Base-by-base conservation (phyloP, 2,797 vertebrate species). In the Phrynocephalus guinanensis region DNA sequence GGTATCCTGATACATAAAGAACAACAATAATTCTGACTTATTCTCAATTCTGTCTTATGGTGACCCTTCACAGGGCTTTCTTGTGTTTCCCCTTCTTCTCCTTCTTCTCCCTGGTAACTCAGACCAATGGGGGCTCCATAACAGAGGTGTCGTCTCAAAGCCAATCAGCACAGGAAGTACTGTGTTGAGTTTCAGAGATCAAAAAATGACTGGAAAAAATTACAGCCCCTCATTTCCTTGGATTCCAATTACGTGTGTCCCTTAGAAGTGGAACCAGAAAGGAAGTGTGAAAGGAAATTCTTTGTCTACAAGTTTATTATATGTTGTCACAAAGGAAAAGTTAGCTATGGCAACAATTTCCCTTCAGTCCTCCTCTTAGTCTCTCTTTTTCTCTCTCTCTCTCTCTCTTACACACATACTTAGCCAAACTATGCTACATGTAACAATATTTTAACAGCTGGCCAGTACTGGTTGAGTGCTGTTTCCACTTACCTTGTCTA, bases 151-250 rank as follows among this genome's bases (percentile, higher is more conserved):
- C 30, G 30, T 63, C 89, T 85, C 78, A 89, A 92, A 93, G 76
- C 73, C 91, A 86, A 91, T 92, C 87, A 89, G 67, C 63, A 82
- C 50, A 93, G 66, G 81, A 94, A 90, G 85, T 91, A 50, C 79
- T 88, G 93, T 91, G 87, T 72, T 48, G 93, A n/a, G 52, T 91
- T 95, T 85, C 92, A 86, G 86, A 92, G 91, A 81, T 26, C 88
- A 20, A 9, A 81, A 83, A 87, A 30, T 82, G 73, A 16, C 73
- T 16, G 71, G 71, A 73, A 84, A 68, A 82, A 91, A 87, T 82
- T 90, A 2, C 63, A 78, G 82, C n/a, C 70, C 24, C 81, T 63
- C 91, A 88, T 87, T 95, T 86, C 68, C 87, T 66, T 72, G 66
- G 71, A 50, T 52, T 92, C 83, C 81, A 52, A 86, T 80, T 92